These are phyloP conservation scores for Acanthosepion lycidas DNA, from an alignment of 2,888 invertebrate species.

Conservation along the genomic window DNA sequence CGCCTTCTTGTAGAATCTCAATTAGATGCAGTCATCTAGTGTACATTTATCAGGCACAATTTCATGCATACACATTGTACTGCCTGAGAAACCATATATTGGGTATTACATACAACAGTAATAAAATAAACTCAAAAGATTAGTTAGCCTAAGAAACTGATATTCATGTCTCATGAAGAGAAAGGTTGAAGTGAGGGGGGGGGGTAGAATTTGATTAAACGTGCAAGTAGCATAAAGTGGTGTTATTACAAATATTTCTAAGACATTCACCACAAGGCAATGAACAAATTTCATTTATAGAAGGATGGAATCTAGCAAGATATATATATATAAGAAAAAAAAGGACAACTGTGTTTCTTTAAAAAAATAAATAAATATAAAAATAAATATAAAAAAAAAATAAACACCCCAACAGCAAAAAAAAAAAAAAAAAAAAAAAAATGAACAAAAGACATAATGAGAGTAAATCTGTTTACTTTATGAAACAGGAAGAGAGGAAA, in stretches of 20 bases:
- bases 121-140: neutral
- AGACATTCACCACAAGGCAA: slow-evolving; percentile 33
- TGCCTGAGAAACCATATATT: neutral
- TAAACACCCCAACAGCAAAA: neutral
- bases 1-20: neutral
- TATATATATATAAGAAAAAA: neutral
- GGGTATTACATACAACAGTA: neutral
- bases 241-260: slow-evolving; percentile 23
- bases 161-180: neutral
- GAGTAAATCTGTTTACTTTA: slow-evolving; percentile 11
- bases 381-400: too few relatives aligned
- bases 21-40: neutral
- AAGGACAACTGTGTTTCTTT: neutral
- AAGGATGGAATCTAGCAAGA: neutral
- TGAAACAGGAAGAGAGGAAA: slow-evolving; percentile 24
- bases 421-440: neutral
- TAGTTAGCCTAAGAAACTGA: neutral
- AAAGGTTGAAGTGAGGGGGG: neutral
- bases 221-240: neutral
- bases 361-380: neutral
- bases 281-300: slow-evolving; percentile 33
- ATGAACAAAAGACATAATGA: neutral
- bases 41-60: neutral
- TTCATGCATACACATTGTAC: neutral
- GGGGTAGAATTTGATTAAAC: neutral